Percentiles rank a stretch among this genome's conserved stretches.
Conservation (phyloP, 2,888 invertebrate genomes). For the Cabera pusaria region DNA sequence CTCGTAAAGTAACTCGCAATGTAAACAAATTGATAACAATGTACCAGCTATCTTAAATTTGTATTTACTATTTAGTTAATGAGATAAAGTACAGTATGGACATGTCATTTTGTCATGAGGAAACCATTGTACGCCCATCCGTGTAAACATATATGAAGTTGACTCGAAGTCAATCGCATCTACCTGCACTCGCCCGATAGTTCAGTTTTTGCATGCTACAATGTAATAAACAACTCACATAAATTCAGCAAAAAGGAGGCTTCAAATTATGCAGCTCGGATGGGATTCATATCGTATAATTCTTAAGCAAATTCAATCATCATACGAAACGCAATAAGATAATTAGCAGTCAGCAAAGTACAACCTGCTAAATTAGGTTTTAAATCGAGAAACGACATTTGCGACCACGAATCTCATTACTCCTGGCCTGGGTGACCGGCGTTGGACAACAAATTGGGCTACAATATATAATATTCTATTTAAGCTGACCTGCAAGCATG, state of each 20-base stretch:
- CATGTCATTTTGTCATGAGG: constrained; percentile 2
- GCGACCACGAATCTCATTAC: constrained; percentile 17
- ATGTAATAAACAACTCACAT: too few species aligned
- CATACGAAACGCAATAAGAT: constrained; percentile 11
- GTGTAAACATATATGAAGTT: constrained; percentile 4
- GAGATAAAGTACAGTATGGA: constrained; percentile 4
- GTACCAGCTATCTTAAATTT: constrained; percentile 6
- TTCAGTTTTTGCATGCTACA: constrained; percentile 14
- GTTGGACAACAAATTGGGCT: constrained; percentile 26
- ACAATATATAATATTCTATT: constrained; percentile 25
- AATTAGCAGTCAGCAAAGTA: constrained; percentile 4
- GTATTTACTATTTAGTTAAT: constrained; percentile 3
- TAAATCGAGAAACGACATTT: constrained; percentile 19
- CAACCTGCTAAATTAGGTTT: constrained; percentile 13
- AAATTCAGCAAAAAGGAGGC: too few species aligned
- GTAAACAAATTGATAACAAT: constrained; percentile 27
- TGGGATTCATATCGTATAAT: too few species aligned
- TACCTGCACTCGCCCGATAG: too few species aligned
- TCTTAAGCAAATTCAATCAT: too few species aligned
- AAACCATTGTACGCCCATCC: constrained; percentile 5
- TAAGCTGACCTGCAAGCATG: constrained; percentile 30
- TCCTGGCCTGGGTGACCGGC: constrained; percentile 10
- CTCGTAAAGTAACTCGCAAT: constrained; percentile 5
- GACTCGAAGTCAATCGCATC: too few species aligned
- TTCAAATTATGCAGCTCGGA: too few species aligned